Base-by-base conservation (phyloP, 2,888 invertebrate species). In the Spatulosminthurus flaviceps region DNA sequence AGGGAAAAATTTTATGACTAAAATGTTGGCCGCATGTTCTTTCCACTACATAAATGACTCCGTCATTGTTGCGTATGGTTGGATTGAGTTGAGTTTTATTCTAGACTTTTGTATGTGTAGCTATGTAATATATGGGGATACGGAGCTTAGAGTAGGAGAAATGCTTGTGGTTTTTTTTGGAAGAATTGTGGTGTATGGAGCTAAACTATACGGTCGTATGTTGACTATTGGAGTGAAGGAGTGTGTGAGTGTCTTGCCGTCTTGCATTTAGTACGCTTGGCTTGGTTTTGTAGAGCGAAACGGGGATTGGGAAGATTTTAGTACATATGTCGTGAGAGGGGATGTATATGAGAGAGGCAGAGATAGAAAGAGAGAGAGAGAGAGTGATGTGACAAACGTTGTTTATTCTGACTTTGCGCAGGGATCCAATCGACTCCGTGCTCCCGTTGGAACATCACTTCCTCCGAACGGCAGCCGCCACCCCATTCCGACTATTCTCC, bases 391-490 rank as follows among this genome's bases (percentile, higher is more conserved):
- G 76, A 69, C 67, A 77, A 67, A 61, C 74, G 28, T 42, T 67
- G 67, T 70, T 69, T 70, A 73, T 67, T 72, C 42, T 71, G n/a
- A 22, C 11, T 42, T 21, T 66, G 73, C 72, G 75, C 87, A 89
- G 90, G 86, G 94, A 94, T 87, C 93, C 93, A 60, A 93, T 94
- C 92, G 94, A 94, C 88, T 89, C 92, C 86, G 91, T 94, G 89
- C 89, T 93, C 87, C 84, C 85, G 67, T 92, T 93, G 90, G 93
- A 93, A 86, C 93, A 93, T 86, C 93, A 93, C 86, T 90, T 93
- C 86, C 89, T 93, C 19, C 91, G 91, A 61, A 90, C 90, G 2
- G 87, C 88, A 13, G 83, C 85, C 60, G 84, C 82, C 43, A 83
- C 82, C 24, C 89, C 91, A 1, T 87, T 90, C 61, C 88, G 91